Base-by-base conservation (phyloP, 2,797 vertebrate species). In the Tamandua tetradactyla region DNA sequence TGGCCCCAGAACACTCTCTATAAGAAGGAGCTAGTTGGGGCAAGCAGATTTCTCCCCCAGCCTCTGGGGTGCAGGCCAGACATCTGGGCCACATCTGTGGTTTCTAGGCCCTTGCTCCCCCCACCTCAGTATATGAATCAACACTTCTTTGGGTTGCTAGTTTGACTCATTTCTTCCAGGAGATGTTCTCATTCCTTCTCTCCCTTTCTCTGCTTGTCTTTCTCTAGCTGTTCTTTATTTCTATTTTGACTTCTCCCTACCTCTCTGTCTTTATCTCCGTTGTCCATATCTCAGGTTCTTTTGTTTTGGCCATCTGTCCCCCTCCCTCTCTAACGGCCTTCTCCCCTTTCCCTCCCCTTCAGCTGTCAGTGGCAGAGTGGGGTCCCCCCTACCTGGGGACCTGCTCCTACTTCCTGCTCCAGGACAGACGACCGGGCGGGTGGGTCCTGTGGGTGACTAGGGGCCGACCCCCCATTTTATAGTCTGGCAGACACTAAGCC, bases 311-410 rank as follows among this genome's bases (percentile, higher is more conserved):
- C 2, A 15, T 15, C 72, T 5, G 22, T 37, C 6, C 30, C 4
- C 20, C 10, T 37, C 25, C 25, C 22, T 61, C 27, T 62, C 25
- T 13, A 5, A 20, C 69, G 49, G n/a, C n/a, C 35, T 37, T 23
- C n/a, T 8, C 18, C 14, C 1, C 27, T 22, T 37, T 49, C 23
- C 57, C 32, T 37, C 52, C 47, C 40, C 25, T 44, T 23, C 35
- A 17, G 74, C 42, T 23, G 35, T 79, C 75, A 40, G 71, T 35
- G 23, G 80, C 4, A 0, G 3, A 1, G 44, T 22, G 44, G 75
- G 25, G 32, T n/a, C 95, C 83, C 83, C 98, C 99, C 99, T 99
- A 99, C 99, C 99, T 99, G 99, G 97, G 98, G 98, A 96, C 98
- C 98, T 98, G 98, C 96, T n/a, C n/a, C n/a, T 98, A 97, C 94